Evolutionary conservation across 1,140 invertebrate species (phyloP), one percentile per base, ranked within the genome.

Genomic region (Cydia fagiglandana): DNA sequence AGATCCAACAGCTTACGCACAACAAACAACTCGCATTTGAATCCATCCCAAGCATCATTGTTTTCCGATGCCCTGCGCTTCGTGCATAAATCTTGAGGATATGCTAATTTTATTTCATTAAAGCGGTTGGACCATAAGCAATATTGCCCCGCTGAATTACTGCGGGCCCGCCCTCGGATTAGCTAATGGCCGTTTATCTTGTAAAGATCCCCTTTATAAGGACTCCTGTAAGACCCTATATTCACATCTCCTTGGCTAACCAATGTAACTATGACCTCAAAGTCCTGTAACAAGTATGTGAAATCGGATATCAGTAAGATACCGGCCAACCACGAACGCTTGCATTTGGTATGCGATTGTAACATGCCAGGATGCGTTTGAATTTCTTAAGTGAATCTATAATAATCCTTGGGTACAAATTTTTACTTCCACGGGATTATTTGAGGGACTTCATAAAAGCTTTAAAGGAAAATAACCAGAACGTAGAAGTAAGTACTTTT

Each of bases 21-120:
- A 79, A 81, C 76, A 68, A 84, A 81, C 79, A 78, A 79, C 78
- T 81, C 77, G 75, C 78, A 77, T 81, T 74, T 61, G 64, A 73
- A 80, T 77, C 77, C 73, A 80, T 77, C 77, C 73, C 74, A 77
- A 82, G 77, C 84, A 87, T 86, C 88, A 89, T 89, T 89, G 87
- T 86, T 91, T 86, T 84, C 81, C 87, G 70, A 90, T 88, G 81
- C 78, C 73, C 80, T 81, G 80, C 81, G 80, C 81, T 82, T 76
- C 73, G 47, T 75, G 79, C 83, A 91, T 92, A 92, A 92, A 92
- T 92, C 90, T 91, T 87, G 80, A 84, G 86, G 85, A 87, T 92
- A 92, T 91, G 90, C 89, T 87, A 92, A 92, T 92, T 90, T 89
- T 88, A 92, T 92, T 92, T 92, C 90, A 92, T 92, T 92, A 92